These are phyloP conservation scores for Trachurus trachurus DNA, from an alignment of 2,797 vertebrate genomes.

Conservation along the genomic window DNA sequence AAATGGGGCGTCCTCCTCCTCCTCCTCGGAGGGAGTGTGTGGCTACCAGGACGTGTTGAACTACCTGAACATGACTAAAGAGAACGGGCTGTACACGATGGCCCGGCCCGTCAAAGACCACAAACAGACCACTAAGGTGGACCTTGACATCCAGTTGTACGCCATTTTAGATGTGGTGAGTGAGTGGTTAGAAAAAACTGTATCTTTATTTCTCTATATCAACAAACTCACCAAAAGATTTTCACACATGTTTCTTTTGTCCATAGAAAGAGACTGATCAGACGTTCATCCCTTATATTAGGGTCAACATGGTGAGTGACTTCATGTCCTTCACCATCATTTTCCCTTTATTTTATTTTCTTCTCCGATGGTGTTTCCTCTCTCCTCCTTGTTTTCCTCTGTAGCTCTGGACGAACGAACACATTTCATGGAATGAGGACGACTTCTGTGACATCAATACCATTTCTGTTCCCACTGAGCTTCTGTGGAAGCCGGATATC, in stretches of 20 bases:
- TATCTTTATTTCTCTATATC: neutral
- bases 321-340: neutral
- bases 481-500: slow-evolving; percentile 74
- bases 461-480: slow-evolving; percentile 54
- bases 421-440: slow-evolving; percentile 67
- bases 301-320: slow-evolving; percentile 58
- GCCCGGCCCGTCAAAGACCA: slow-evolving; percentile 71
- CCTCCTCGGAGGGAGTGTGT: slow-evolving; percentile 44
- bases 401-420: slow-evolving; percentile 67
- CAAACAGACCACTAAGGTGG: slow-evolving; percentile 49
- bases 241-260: slow-evolving; percentile 10
- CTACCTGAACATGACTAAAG: slow-evolving; percentile 66
- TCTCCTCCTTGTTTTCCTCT: neutral
- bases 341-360: neutral
- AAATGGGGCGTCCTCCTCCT: neutral
- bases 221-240: neutral
- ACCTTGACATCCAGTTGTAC: slow-evolving; percentile 52
- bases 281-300: slow-evolving; percentile 69
- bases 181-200: neutral
- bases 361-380: neutral
- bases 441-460: slow-evolving; percentile 68
- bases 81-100: slow-evolving; percentile 64
- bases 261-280: slow-evolving; percentile 71
- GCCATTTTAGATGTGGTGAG: slow-evolving; percentile 75
- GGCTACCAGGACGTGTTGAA: slow-evolving; percentile 71